Base-by-base conservation (phyloP, 2,888 invertebrate species). In the Trichacis sp. region DNA sequence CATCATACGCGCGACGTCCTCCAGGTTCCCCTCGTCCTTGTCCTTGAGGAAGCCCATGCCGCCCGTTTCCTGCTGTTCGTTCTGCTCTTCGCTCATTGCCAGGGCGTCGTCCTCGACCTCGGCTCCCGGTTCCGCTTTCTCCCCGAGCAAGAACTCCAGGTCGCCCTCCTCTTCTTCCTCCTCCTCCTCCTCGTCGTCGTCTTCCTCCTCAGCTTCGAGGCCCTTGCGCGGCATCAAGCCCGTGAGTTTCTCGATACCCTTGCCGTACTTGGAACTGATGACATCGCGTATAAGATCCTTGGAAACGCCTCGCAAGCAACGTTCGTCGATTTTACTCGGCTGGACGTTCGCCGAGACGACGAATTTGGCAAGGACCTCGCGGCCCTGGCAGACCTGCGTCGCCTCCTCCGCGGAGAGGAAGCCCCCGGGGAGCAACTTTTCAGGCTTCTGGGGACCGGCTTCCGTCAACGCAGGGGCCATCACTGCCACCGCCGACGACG, bases 391-490 rank as follows among this genome's bases (percentile, higher is more conserved):
- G 69, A 83, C 78, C 73, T 83, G 76, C 53, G 79, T 76, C 69
- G 83, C 84, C 78, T 84, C 83, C 74, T 80, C 78, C 70, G 82
- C 76, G 70, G 84, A 79, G 53, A 84, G 78, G 72, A 84, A 84
- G 72, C 84, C 83, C 70, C 80, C 75, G 69, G 80, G 74, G 71
- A 82, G 75, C 75, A 83, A 78, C 74, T 81, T 81, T 77, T 83
- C 82, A 80, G 82, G 83, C 78, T 84, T 82, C 78, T 83, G 84
- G 79, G 84, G 81, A 83, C 82, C 84, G 74, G 88, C 89, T 88
- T 94, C 93, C 84, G 94, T 93, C 87, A 95, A 91, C 88, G 95
- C 95, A 88, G 95, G 95, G 90, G 95, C 95, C 95, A 96, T 95
- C 90, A 92, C 89, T 92, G 90, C 88, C 88, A 88, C 88, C 76